A percentile compares a stretch with the other conserved stretches of the same genome.
phyloP scores from a whole-genome alignment of 2,888 invertebrate genomes.

The Oscheius sp. region DNA sequence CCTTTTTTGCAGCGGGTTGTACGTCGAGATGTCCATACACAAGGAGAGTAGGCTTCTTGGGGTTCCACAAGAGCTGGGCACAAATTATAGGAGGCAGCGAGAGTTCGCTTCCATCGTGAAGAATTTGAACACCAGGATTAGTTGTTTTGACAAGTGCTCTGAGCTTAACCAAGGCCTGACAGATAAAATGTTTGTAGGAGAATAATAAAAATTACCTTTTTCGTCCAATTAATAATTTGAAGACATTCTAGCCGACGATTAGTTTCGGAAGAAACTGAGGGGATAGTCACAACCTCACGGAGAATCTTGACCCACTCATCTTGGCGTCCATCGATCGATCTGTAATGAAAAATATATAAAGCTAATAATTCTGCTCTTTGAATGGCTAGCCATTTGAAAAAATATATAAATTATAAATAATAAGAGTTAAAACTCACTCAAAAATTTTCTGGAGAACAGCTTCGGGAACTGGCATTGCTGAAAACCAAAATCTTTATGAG shows the following conservation, averaged over 20 bases:
- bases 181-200: not conserved
- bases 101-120: slow-evolving; percentile 40
- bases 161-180: slow-evolving; percentile 53
- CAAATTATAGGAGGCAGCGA: slow-evolving; percentile 64
- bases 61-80: slow-evolving; percentile 77
- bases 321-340: slow-evolving; percentile 83
- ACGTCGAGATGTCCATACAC: slow-evolving; percentile 98
- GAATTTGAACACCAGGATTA: slow-evolving; percentile 55
- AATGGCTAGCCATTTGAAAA: not conserved
- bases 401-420: no score
- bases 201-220: slow-evolving; percentile 46
- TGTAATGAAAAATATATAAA: slow-evolving; percentile 72
- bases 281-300: slow-evolving; percentile 87
- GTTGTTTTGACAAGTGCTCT: slow-evolving; percentile 57
- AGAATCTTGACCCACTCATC: slow-evolving; percentile 81
- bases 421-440: not conserved
- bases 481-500: not conserved
- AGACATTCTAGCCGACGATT: slow-evolving; percentile 83
- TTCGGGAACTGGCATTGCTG: slow-evolving; percentile 15
- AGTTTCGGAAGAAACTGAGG: slow-evolving; percentile 91
- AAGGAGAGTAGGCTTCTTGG: slow-evolving; percentile 87
- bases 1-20: slow-evolving; percentile 84
- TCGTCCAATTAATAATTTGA: slow-evolving; percentile 84
- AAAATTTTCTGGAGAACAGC: slow-evolving; percentile 8
- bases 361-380: not conserved